phyloP scores from a whole-genome alignment of 2,797 vertebrate genomes.

The Esox lucius region DNA sequence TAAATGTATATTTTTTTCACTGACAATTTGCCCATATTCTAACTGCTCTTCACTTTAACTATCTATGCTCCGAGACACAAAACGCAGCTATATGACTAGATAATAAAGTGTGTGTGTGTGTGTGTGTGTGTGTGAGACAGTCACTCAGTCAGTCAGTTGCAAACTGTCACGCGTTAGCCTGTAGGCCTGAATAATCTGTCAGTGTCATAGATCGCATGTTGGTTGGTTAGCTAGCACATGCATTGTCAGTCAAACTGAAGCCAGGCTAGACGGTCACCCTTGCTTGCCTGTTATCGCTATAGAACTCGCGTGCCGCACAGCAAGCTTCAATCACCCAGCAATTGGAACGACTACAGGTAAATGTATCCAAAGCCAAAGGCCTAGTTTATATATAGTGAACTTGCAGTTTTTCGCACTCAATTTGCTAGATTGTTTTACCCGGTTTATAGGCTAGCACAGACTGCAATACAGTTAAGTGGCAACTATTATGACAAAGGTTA shows the following conservation, averaged over 20 bases:
- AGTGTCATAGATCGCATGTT: background rate
- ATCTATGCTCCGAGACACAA: background rate
- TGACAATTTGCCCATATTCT: background rate
- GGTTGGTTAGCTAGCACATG: background rate
- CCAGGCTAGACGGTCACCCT: background rate
- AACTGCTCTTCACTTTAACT: background rate
- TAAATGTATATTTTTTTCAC: background rate
- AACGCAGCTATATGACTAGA: background rate
- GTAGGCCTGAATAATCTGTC: background rate
- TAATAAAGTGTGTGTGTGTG: background rate
- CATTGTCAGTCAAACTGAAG: background rate
- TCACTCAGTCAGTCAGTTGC: no score
- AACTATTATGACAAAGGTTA: background rate
- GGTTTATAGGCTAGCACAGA: background rate
- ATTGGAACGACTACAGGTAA: background rate
- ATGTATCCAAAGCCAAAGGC: background rate
- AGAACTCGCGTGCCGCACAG: background rate
- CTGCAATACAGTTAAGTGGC: background rate
- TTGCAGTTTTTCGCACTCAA: background rate
- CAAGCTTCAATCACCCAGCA: background rate
- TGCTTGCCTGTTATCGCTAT: background rate
- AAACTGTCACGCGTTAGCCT: background rate
- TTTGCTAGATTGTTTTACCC: background rate
- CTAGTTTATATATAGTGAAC: background rate
- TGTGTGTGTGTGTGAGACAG: constrained; percentile 6